Percentiles rank a stretch among this genome's conserved stretches.
These are phyloP conservation scores for Spea multiplicata DNA, from an alignment of 2,113 vertebrate species.

Conservation along the genomic window DNA sequence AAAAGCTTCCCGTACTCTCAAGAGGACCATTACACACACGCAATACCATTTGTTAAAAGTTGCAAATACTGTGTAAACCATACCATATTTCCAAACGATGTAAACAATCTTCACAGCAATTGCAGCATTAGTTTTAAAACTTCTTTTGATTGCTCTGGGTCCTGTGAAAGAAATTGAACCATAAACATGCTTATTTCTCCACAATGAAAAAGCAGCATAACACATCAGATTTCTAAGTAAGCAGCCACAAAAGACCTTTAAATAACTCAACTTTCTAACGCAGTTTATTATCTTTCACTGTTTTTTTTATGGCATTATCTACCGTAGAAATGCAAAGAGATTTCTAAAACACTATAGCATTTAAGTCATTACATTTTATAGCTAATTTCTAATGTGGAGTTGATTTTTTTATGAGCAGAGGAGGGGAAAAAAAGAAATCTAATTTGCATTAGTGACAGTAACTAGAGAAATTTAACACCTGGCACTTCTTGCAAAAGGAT, in stretches of 20 bases:
- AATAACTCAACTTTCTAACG: slow-evolving; percentile 73
- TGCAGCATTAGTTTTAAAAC: slow-evolving; percentile 60
- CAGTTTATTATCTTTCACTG: slow-evolving; percentile 73
- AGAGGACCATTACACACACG: slow-evolving; percentile 52
- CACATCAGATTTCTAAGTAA: slow-evolving; percentile 66
- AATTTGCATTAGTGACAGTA: slow-evolving; percentile 86
- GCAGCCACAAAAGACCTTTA: slow-evolving; percentile 77
- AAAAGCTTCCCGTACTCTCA: slow-evolving; percentile 49
- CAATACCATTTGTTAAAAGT: slow-evolving; percentile 60
- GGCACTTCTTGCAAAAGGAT: slow-evolving; percentile 70
- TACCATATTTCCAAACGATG: slow-evolving; percentile 58
- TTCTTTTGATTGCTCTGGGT: slow-evolving; percentile 64
- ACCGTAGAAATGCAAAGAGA: slow-evolving; percentile 72
- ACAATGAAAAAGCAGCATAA: slow-evolving; percentile 61
- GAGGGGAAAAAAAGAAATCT: slow-evolving; percentile 69
- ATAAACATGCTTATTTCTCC: slow-evolving; percentile 63
- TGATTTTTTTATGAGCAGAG: slow-evolving; percentile 77
- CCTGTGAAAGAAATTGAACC: slow-evolving; percentile 63
- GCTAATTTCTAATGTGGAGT: slow-evolving; percentile 85
- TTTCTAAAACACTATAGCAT: slow-evolving; percentile 82
- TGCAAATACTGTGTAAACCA: slow-evolving; percentile 62
- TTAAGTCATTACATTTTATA: slow-evolving; percentile 86
- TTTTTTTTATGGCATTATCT: slow-evolving; percentile 73
- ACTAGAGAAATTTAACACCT: slow-evolving; percentile 84
- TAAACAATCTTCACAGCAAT: slow-evolving; percentile 58